phyloP scores from a whole-genome alignment of 2,113 vertebrate species.

The Psittacus erithacus region DNA sequence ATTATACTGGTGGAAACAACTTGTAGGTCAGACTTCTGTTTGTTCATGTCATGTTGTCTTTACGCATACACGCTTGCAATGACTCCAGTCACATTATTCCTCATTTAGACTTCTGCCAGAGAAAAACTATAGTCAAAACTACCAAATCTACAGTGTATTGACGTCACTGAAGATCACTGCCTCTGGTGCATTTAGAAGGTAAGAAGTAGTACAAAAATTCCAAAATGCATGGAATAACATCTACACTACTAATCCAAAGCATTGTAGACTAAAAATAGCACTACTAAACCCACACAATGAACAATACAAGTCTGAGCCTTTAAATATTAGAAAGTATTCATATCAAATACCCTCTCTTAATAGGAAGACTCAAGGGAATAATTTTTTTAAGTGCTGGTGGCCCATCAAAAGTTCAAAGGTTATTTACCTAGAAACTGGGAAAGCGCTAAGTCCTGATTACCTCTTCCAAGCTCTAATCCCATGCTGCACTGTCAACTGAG shows the following conservation, averaged over 20 bases:
- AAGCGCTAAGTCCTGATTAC: neutral
- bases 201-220: neutral
- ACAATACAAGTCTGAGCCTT: neutral
- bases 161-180: neutral
- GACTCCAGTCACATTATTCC: neutral
- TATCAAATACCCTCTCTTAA: neutral
- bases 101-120: neutral
- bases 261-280: neutral
- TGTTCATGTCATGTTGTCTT: neutral
- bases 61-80: neutral
- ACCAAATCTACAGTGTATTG: neutral
- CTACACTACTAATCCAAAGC: neutral
- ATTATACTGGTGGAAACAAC: neutral
- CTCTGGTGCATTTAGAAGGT: neutral
- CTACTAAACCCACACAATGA: neutral
- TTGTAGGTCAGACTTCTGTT: neutral
- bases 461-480: neutral
- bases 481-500: neutral
- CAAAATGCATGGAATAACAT: neutral
- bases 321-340: neutral
- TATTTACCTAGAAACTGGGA: neutral
- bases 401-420: neutral
- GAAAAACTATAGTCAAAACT: neutral
- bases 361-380: neutral
- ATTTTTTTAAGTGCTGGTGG: neutral